phyloP scores from a whole-genome alignment of 2,113 vertebrate genomes.

The Caloenas nicobarica region DNA sequence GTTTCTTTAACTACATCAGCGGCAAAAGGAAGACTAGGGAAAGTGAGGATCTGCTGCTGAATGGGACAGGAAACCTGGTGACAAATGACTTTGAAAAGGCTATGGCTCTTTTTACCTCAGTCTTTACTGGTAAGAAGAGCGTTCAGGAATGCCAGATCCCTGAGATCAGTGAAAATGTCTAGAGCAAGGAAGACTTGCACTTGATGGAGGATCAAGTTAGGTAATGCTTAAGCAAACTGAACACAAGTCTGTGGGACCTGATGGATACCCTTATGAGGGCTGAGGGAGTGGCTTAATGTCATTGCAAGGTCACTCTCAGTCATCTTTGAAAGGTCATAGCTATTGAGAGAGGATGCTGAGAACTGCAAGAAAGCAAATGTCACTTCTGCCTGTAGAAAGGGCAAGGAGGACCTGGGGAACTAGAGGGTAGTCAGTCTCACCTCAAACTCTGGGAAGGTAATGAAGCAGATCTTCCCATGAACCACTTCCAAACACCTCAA shows the following conservation, averaged over 20 bases:
- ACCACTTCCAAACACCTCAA: too few species aligned
- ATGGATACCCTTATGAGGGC: not conserved
- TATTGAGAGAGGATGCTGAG: not conserved
- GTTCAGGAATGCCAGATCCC: not conserved
- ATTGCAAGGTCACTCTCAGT: not conserved
- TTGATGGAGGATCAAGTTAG: not conserved
- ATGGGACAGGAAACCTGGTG: too few species aligned
- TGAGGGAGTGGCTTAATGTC: not conserved
- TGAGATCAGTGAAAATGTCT: not conserved
- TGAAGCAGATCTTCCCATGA: too few species aligned
- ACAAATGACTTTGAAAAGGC: too few species aligned
- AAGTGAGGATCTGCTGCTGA: too few species aligned
- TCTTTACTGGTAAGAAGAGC: not conserved
- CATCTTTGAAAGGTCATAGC: not conserved
- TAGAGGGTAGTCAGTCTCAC: too few species aligned
- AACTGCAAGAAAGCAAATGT: not conserved
- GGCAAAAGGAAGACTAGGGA: too few species aligned
- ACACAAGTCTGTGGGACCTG: not conserved
- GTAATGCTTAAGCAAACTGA: not conserved
- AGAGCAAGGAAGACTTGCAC: not conserved
- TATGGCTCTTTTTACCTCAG: too few species aligned
- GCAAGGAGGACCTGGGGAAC: too few species aligned
- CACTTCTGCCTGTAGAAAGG: too few species aligned
- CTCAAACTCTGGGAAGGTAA: too few species aligned
- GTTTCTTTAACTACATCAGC: not conserved